Percentiles rank a stretch among this genome's conserved stretches.
These are phyloP conservation scores for Hylomyscus alleni DNA, from an alignment of 2,797 vertebrate species.

Conservation along the genomic window DNA sequence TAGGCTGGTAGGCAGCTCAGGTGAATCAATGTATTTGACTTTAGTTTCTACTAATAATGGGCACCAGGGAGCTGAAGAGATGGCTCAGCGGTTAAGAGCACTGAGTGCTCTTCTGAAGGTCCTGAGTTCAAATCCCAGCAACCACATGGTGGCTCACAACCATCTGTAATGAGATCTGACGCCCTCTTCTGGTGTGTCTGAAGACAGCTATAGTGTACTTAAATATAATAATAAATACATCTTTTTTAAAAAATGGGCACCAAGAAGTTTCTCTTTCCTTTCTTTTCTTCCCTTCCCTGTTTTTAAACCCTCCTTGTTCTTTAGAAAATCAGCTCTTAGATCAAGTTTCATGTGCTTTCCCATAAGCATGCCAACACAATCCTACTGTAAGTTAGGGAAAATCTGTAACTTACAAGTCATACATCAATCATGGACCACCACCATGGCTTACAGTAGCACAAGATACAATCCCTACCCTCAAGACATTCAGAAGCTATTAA, in stretches of 20 bases:
- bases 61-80: neutral
- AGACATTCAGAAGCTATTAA: neutral
- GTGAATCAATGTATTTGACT: neutral
- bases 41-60: neutral
- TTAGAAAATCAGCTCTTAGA: neutral
- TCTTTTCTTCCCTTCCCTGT: slow-evolving; percentile 19
- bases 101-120: too few relatives aligned
- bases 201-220: too few relatives aligned
- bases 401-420: neutral
- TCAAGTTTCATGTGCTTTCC: slow-evolving; percentile 27
- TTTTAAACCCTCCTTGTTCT: neutral
- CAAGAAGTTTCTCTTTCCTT: neutral
- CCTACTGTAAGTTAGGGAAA: neutral
- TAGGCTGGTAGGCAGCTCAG: neutral
- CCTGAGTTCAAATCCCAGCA: too few relatives aligned
- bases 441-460: neutral
- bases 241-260: neutral
- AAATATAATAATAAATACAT: too few relatives aligned
- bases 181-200: too few relatives aligned
- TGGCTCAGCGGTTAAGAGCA: too few relatives aligned
- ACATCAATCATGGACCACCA: fast-evolving
- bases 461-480: neutral
- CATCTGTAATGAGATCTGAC: too few relatives aligned
- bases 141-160: too few relatives aligned
- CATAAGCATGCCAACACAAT: neutral